These are phyloP conservation scores for Oreamnos americanus DNA, from an alignment of 2,113 vertebrate species.

Conservation along the genomic window DNA sequence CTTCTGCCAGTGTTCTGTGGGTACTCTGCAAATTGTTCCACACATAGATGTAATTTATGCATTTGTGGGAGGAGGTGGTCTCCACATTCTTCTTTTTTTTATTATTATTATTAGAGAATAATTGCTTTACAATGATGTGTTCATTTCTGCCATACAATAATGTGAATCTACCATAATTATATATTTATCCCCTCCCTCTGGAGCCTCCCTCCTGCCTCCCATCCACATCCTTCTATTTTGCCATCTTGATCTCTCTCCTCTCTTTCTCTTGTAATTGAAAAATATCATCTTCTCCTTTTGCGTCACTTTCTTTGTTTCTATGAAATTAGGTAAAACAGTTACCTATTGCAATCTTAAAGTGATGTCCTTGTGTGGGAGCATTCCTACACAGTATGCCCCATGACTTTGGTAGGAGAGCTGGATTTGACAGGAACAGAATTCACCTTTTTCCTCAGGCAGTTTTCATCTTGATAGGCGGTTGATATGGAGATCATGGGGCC, in stretches of 20 bases:
- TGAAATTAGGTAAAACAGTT: not conserved
- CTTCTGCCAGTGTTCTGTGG: not conserved
- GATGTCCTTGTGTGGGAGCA: not conserved
- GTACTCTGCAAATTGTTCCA: not conserved
- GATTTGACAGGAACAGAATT: not conserved
- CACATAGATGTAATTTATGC: not conserved
- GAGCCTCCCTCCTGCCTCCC: not conserved
- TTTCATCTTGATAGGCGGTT: not conserved
- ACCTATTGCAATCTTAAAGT: not conserved
- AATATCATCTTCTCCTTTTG: not conserved
- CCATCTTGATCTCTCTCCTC: not conserved
- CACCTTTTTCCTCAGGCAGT: not conserved
- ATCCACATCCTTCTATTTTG: not conserved
- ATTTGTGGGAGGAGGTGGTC: not conserved
- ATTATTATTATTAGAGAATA: not conserved
- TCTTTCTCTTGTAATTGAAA: not conserved
- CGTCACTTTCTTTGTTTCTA: accelerated
- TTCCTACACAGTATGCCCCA: not conserved
- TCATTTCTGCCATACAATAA: not conserved
- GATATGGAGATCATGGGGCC: not conserved
- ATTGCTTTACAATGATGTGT: not conserved
- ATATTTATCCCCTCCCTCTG: not conserved
- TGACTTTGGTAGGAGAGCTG: not conserved
- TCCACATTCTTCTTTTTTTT: not conserved
- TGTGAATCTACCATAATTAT: not conserved